Evolutionary conservation across 2,888 invertebrate genomes (phyloP).

Genomic region (Electrophaes corylata): DNA sequence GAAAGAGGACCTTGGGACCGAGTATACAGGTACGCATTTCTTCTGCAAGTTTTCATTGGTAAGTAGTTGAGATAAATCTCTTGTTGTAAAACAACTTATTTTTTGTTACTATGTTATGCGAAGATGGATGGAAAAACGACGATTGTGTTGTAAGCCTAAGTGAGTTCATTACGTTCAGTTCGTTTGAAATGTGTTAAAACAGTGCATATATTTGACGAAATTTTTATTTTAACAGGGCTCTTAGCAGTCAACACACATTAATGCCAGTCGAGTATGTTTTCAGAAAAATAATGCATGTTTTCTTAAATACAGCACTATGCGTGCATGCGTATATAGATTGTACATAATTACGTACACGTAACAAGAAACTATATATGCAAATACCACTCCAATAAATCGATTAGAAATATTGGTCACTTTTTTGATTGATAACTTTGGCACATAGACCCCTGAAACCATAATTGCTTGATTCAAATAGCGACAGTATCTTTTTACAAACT

Average conservation of each 20-base stretch:
- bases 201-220: conserved; percentile 78
- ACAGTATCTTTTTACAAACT: background rate
- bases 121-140: conserved; percentile 84
- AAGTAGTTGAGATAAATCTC: conserved; percentile 66
- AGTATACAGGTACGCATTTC: conserved; percentile 86
- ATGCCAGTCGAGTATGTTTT: conserved; percentile 84
- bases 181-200: conserved; percentile 70
- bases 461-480: conserved; percentile 30
- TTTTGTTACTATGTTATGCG: conserved; percentile 78
- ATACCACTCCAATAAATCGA: conserved; percentile 55
- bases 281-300: conserved; percentile 81
- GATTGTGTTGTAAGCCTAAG: conserved; percentile 83
- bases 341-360: conserved; percentile 68
- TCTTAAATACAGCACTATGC: conserved; percentile 74
- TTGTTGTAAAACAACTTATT: conserved; percentile 75
- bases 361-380: conserved; percentile 61
- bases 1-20: conserved; percentile 94
- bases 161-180: conserved; percentile 80
- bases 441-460: conserved; percentile 49
- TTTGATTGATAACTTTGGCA: conserved; percentile 58
- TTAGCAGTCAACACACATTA: conserved; percentile 85
- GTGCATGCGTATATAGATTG: conserved; percentile 79
- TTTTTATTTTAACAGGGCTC: conserved; percentile 84
- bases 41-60: conserved; percentile 59
- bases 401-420: conserved; percentile 60